A percentile compares a stretch with the other conserved stretches of the same genome.
Evolutionary conservation across 2,888 invertebrate species (phyloP).

Genomic region (Zonitis immaculata): DNA sequence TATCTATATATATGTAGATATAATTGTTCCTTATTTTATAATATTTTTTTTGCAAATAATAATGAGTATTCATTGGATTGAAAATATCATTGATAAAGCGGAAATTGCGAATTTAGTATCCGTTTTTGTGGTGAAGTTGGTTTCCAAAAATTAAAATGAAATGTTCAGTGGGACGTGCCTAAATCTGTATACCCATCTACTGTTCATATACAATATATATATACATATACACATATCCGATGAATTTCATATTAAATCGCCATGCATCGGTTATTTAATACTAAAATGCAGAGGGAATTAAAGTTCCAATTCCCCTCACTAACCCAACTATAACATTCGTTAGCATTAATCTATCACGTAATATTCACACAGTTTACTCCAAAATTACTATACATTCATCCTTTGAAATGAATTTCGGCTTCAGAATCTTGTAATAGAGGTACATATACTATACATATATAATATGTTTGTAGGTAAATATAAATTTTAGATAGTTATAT

Average conservation of each 20-base stretch:
- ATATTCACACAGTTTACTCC: neutral
- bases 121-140: constrained; percentile 26
- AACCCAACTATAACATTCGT: neutral
- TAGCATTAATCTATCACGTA: neutral
- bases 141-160: constrained; percentile 36
- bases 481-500: no score
- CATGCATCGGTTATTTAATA: constrained; percentile 37
- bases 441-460: no score
- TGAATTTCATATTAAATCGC: constrained; percentile 41
- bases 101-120: constrained; percentile 35
- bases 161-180: constrained; percentile 37
- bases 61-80: neutral
- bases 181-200: constrained; percentile 33
- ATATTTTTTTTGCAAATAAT: neutral
- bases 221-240: constrained; percentile 33
- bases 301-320: neutral
- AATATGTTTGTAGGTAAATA: no score
- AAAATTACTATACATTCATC: neutral
- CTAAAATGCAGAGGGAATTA: constrained; percentile 19
- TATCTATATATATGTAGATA: neutral
- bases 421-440: no score
- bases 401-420: no score
- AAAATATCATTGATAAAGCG: constrained; percentile 11
- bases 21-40: no score
- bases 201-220: constrained; percentile 27